Base-by-base conservation (phyloP, 2,888 invertebrate species). In the Clusia tigrina region DNA sequence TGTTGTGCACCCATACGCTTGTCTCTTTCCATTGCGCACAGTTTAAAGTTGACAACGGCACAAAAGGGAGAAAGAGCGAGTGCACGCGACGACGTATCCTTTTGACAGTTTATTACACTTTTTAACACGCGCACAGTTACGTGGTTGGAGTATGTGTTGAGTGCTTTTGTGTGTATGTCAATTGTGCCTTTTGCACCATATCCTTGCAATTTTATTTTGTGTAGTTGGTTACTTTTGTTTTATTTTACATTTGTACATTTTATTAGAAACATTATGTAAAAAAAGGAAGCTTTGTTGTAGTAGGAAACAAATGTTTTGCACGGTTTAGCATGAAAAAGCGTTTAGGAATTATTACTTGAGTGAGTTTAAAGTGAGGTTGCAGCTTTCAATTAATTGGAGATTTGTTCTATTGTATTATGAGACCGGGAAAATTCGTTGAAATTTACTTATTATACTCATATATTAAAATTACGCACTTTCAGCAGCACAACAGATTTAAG, bases 51-150 rank as follows among this genome's bases (percentile, higher is more conserved):
- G n/a, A n/a, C n/a, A n/a, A n/a, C n/a, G n/a, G n/a, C n/a, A n/a
- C n/a, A n/a, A n/a, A n/a, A n/a, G 22, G 18, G 48, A 6, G 48
- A 2, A 15, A 18, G 22, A 48, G 48, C 48, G 48, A 48, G 48
- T 9, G 20, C 18, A 15, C 48, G 20, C 42, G 5, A 2, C 22
- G 48, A 22, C 22, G 15, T 20, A 48, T 48, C 48, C 48, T 48
- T 48, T 48, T 48, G 48, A 48, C 22, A 48, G 48, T 48, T 48
- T 48, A 22, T 48, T 48, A 48, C 48, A 48, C 48, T 48, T 22
- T 48, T 15, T 2, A 48, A 48, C 9, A 48, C 9, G 42, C 42
- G 42, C 42, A 42, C n/a, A 42, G 3, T 6, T 42, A 17, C 42
- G 9, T n/a, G 22, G 48, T 48, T 2, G 18, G 18, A 6, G 48